Evolutionary conservation across 2,797 vertebrate species (phyloP).

Genomic region (Sylvilagus floridanus): DNA sequence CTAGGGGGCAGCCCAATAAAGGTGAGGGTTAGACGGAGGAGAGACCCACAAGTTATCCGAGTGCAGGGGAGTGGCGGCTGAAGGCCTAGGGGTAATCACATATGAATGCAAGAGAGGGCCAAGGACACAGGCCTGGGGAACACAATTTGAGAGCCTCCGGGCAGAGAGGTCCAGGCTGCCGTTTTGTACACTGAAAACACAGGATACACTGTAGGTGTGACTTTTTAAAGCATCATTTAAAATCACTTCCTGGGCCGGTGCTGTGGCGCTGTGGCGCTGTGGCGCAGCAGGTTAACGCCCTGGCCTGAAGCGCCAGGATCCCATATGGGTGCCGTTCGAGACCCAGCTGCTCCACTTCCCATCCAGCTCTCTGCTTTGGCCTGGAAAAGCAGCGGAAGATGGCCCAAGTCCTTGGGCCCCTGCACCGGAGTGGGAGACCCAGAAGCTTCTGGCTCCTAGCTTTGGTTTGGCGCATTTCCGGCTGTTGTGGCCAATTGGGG

Average conservation of each 20-base stretch:
- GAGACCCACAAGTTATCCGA: slow-evolving; percentile 14
- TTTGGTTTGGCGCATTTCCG: too few species aligned
- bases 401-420: too few species aligned
- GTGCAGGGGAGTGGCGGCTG: not conserved
- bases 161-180: not conserved
- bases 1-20: slow-evolving; percentile 4
- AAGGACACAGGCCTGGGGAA: not conserved
- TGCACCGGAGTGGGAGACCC: too few species aligned
- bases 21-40: not conserved
- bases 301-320: too few species aligned
- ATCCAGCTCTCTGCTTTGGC: too few species aligned
- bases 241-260: not conserved
- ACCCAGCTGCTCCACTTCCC: too few species aligned
- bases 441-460: too few species aligned
- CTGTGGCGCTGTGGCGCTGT: too few species aligned
- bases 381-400: too few species aligned
- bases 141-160: not conserved
- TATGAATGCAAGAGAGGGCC: not conserved
- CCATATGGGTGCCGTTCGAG: too few species aligned
- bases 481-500: too few species aligned
- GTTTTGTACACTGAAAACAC: not conserved
- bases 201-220: not conserved
- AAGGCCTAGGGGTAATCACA: not conserved
- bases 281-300: too few species aligned
- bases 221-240: slow-evolving; percentile 55